Conservation (phyloP, 2,797 vertebrate genomes). For the Pangasius krempfi region DNA sequence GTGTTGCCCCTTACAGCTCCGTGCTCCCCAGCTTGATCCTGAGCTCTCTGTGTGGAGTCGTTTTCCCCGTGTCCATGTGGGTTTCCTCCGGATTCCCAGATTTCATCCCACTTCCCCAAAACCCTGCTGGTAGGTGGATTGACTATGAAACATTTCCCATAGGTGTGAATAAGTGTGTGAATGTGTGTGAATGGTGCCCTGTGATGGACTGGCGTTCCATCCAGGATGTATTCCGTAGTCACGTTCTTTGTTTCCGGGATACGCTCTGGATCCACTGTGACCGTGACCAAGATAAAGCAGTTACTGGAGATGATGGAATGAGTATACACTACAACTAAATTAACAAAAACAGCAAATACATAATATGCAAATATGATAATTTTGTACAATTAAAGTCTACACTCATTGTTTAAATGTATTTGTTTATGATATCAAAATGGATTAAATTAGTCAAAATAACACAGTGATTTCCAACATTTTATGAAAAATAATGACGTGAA, state of each 20-base stretch:
- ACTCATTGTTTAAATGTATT: neutral
- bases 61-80: neutral
- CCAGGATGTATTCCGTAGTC: neutral
- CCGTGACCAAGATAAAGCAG: neutral
- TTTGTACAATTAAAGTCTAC: neutral
- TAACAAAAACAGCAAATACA: too few species aligned
- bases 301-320: neutral
- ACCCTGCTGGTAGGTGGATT: slow-evolving; percentile 4
- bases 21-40: neutral
- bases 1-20: neutral
- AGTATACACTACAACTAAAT: too few species aligned
- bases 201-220: neutral
- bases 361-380: neutral
- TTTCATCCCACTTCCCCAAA: neutral
- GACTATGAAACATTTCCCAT: neutral
- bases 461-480: neutral
- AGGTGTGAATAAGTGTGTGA: neutral
- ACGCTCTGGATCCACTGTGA: too few species aligned
- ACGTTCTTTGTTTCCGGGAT: neutral
- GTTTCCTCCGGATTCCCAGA: neutral
- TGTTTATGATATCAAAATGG: neutral
- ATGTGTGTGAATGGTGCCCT: neutral
- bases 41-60: neutral
- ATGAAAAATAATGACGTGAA: neutral
- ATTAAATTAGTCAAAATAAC: neutral